Conservation (phyloP, 1,140 invertebrate species). For the Lordiphosa mommai region DNA sequence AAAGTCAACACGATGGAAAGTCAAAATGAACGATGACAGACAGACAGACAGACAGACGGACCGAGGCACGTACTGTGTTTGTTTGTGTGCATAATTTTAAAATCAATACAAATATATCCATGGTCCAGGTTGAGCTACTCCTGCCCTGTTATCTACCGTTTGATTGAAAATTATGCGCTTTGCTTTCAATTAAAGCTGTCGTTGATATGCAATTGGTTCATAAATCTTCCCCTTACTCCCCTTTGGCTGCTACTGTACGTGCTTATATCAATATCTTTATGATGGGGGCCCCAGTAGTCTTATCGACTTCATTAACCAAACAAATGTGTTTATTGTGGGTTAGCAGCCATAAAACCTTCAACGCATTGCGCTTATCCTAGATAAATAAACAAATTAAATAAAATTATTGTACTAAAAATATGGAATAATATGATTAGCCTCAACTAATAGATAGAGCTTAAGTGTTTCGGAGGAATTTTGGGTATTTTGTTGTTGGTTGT, state of each 20-base stretch:
- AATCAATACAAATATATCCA: constrained; percentile 79
- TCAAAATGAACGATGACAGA: constrained; percentile 28
- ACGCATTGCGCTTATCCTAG: constrained; percentile 33
- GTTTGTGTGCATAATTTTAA: constrained; percentile 79
- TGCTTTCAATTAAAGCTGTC: constrained; percentile 75
- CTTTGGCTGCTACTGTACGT: not conserved
- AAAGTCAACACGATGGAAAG: constrained; percentile 60
- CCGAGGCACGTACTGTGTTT: constrained; percentile 45
- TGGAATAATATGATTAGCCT: constrained; percentile 51
- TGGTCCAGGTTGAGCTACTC: constrained; percentile 17
- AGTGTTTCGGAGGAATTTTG: constrained; percentile 11
- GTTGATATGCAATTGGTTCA: constrained; percentile 45
- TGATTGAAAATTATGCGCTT: constrained; percentile 70
- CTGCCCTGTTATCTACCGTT: too few relatives aligned
- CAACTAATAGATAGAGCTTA: constrained; percentile 9
- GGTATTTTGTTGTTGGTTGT: not conserved
- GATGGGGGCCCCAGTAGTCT: constrained; percentile 52
- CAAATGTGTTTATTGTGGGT: constrained; percentile 67
- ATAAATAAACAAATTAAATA: constrained; percentile 78
- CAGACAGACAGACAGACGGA: too few relatives aligned
- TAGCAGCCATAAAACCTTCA: constrained; percentile 12
- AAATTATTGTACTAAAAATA: constrained; percentile 70
- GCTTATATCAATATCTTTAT: constrained; percentile 60
- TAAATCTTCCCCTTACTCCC: constrained; percentile 50
- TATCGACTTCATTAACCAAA: constrained; percentile 73